Conservation (phyloP, 2,888 invertebrate genomes). For the Oscheius sp. region DNA sequence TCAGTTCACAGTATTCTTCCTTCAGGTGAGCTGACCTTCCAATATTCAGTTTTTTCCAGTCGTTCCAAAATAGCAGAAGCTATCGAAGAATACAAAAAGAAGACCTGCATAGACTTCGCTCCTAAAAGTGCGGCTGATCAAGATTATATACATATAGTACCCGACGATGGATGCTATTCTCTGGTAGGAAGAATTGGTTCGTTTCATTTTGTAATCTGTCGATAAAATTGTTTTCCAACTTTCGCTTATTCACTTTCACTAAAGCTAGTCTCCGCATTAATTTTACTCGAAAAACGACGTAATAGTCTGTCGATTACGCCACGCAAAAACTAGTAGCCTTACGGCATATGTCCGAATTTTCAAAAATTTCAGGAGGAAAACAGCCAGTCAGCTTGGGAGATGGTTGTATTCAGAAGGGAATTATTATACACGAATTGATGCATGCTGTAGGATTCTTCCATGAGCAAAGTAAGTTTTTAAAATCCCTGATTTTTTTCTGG, state of each 20-base stretch:
- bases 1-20: slow-evolving; percentile 64
- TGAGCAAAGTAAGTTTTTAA: slow-evolving; percentile 62
- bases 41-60: slow-evolving; percentile 37
- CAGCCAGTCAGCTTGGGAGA: slow-evolving; percentile 70
- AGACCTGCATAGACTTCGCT: slow-evolving; percentile 65
- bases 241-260: slow-evolving; percentile 14
- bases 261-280: slow-evolving; percentile 25
- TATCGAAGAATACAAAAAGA: slow-evolving; percentile 63
- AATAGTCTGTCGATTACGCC: slow-evolving; percentile 22
- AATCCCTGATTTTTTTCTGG: not conserved
- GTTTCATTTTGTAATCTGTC: too few species aligned
- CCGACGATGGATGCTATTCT: slow-evolving; percentile 70
- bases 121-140: slow-evolving; percentile 65
- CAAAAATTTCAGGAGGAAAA: slow-evolving; percentile 65
- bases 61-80: slow-evolving; percentile 67
- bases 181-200: slow-evolving; percentile 66
- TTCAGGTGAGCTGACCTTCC: slow-evolving; percentile 45
- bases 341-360: slow-evolving; percentile 7
- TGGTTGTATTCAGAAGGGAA: slow-evolving; percentile 70
- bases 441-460: slow-evolving; percentile 71
- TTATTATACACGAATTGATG: slow-evolving; percentile 70
- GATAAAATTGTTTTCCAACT: not conserved
- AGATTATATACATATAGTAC: slow-evolving; percentile 69
- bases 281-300: slow-evolving; percentile 22
- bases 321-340: slow-evolving; percentile 23